Evolutionary conservation across 1,140 invertebrate genomes (phyloP).

Genomic region (Mizuhopecten yessoensis): DNA sequence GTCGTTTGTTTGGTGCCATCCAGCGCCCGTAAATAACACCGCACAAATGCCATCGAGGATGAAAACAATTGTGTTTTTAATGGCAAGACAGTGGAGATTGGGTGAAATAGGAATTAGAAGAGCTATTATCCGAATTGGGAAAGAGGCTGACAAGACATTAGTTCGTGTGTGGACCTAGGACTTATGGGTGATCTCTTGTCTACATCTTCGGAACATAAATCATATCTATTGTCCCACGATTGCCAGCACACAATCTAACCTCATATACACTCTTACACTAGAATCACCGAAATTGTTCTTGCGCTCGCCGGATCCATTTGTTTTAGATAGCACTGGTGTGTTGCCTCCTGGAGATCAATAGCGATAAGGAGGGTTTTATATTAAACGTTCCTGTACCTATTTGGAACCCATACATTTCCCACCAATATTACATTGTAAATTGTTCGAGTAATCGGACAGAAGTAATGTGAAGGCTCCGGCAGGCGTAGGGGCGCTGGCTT

Average conservation of each 20-base stretch:
- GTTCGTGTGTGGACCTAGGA: conserved; percentile 15
- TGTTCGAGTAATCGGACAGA: conserved; percentile 5
- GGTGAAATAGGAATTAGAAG: conserved; percentile 3
- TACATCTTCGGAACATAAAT: conserved; percentile 20
- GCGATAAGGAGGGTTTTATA: background rate
- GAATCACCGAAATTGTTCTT: conserved; percentile 17
- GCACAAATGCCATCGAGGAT: background rate
- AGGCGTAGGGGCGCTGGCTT: background rate
- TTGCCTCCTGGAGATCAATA: conserved; percentile 12
- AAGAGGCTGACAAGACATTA: conserved; percentile 32
- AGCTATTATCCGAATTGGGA: background rate
- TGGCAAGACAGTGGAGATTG: conserved; percentile 19
- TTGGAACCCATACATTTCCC: background rate
- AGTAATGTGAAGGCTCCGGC: background rate
- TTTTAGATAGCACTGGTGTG: background rate
- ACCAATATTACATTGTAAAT: conserved; percentile 5
- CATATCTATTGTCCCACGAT: background rate
- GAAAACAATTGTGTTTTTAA: conserved; percentile 13
- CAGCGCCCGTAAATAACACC: background rate
- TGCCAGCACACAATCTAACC: background rate
- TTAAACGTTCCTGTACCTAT: conserved; percentile 27
- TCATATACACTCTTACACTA: background rate
- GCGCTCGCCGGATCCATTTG: background rate
- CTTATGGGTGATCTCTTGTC: background rate
- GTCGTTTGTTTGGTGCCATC: background rate